Evolutionary conservation across 2,797 vertebrate genomes (phyloP).

Genomic region (Peromyscus melanophrys): DNA sequence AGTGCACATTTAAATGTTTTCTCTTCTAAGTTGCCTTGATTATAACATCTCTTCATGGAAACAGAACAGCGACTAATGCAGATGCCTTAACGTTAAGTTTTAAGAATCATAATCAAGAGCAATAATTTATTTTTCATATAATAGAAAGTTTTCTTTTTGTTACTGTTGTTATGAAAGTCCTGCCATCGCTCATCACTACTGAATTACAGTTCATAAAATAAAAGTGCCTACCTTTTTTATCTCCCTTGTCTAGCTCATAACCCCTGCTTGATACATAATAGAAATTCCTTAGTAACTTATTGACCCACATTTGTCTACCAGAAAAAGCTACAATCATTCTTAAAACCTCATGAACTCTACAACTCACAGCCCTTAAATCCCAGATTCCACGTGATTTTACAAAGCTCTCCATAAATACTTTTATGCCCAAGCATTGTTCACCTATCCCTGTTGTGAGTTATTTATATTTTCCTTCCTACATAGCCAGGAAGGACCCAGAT

Average conservation of each 20-base stretch:
- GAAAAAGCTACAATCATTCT: not conserved
- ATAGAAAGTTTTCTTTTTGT: not conserved
- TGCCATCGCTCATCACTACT: not conserved
- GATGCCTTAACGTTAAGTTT: not conserved
- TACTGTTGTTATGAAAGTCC: not conserved
- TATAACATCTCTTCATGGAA: not conserved
- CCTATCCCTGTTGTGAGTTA: not conserved
- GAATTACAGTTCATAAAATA: not conserved
- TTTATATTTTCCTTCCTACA: not conserved
- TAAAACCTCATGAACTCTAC: not conserved
- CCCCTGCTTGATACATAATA: not conserved
- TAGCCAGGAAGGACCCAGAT: not conserved
- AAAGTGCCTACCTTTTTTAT: not conserved
- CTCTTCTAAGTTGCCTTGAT: not conserved
- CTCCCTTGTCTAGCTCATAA: not conserved
- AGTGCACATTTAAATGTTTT: not conserved
- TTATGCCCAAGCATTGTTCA: not conserved
- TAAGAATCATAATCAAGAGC: not conserved
- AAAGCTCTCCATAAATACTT: not conserved
- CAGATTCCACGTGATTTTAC: not conserved
- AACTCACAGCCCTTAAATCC: not conserved
- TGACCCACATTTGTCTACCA: not conserved
- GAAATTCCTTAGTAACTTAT: not conserved
- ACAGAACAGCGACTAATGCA: too few species aligned
- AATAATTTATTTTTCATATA: not conserved